Conservation (phyloP, 2,113 vertebrate species). For the Urocitellus parryii region DNA sequence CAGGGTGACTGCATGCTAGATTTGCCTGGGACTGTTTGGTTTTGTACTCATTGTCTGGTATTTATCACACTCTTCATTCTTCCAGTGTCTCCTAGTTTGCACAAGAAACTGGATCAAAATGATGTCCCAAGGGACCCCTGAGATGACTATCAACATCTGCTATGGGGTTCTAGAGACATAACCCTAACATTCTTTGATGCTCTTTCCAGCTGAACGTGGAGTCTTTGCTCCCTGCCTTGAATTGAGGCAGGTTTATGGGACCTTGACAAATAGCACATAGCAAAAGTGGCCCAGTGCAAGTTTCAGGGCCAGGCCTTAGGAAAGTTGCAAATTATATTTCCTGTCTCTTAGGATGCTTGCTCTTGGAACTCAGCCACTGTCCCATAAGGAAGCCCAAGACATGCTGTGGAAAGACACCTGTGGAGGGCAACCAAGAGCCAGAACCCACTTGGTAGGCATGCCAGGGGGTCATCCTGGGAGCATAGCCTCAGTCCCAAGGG, state of each 20-base stretch:
- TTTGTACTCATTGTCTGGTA: background rate
- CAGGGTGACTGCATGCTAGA: background rate
- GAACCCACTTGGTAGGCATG: background rate
- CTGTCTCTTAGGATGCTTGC: background rate
- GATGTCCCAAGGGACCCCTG: background rate
- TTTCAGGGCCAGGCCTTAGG: background rate
- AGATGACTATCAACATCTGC: background rate
- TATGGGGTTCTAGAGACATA: background rate
- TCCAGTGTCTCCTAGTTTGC: background rate
- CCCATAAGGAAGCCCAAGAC: background rate
- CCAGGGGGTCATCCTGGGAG: background rate
- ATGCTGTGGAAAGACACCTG: background rate
- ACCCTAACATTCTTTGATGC: background rate
- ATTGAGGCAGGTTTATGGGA: background rate
- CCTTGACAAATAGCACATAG: no score
- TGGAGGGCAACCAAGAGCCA: background rate
- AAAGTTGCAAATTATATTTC: background rate
- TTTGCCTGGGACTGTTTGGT: background rate
- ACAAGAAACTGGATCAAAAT: background rate
- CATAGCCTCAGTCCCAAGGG: accelerated
- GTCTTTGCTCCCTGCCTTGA: background rate
- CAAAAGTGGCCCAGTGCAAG: background rate
- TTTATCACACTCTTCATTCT: background rate
- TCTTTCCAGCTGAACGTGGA: background rate
- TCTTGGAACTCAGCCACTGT: background rate